A percentile compares a stretch with the other conserved stretches of the same genome.
Evolutionary conservation across 2,113 vertebrate species (phyloP).

Genomic region (Scalopus aquaticus): DNA sequence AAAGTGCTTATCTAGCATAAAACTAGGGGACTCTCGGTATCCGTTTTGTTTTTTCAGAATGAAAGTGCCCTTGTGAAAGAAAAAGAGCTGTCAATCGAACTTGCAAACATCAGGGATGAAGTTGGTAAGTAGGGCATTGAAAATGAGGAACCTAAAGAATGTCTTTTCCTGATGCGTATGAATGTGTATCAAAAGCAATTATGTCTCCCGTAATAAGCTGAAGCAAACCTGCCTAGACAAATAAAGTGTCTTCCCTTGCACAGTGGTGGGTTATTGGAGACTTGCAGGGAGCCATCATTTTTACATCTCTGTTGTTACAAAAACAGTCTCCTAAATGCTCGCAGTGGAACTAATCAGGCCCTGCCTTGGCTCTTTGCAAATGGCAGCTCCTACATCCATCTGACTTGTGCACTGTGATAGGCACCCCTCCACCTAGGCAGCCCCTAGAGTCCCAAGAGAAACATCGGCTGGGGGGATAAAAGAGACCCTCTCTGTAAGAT

Average conservation of each 20-base stretch:
- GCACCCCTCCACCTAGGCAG: too few species aligned
- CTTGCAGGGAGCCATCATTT: not conserved
- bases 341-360: not conserved
- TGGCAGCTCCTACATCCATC: not conserved
- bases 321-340: not conserved
- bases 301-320: not conserved
- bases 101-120: slow-evolving; percentile 97
- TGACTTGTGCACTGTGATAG: not conserved
- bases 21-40: slow-evolving; percentile 69
- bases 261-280: not conserved
- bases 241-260: not conserved
- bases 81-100: slow-evolving; percentile 92
- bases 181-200: slow-evolving; percentile 45
- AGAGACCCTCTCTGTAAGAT: not conserved
- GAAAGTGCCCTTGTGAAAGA: slow-evolving; percentile 93
- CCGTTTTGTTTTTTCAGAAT: slow-evolving; percentile 88
- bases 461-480: not conserved
- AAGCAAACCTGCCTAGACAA: not conserved
- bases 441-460: not conserved
- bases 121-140: slow-evolving; percentile 91
- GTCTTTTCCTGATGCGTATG: slow-evolving; percentile 50
- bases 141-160: slow-evolving; percentile 40
- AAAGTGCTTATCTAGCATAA: slow-evolving; percentile 71
- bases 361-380: slow-evolving; percentile 41
- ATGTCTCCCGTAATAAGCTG: not conserved